These are phyloP conservation scores for Myopa testacea DNA, from an alignment of 2,888 invertebrate species.

Conservation along the genomic window DNA sequence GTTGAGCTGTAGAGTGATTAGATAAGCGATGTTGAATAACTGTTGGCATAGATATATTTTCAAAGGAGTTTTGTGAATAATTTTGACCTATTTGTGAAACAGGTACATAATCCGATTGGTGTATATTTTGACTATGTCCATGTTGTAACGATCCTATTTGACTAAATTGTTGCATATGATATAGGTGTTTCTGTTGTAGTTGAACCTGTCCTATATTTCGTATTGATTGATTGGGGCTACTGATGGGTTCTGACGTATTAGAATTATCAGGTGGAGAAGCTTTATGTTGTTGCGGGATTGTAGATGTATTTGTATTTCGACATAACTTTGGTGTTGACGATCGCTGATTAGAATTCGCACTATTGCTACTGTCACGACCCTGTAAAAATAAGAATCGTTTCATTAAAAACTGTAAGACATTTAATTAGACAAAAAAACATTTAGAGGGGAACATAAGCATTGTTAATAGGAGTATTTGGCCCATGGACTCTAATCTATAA, in stretches of 20 bases:
- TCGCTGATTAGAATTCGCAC: conserved; percentile 60
- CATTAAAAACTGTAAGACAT: neutral
- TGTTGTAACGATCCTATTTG: conserved; percentile 53
- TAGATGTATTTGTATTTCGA: conserved; percentile 56
- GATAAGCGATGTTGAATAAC: conserved; percentile 76
- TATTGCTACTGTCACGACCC: conserved; percentile 56
- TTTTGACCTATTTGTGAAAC: conserved; percentile 72
- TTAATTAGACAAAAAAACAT: too few relatives aligned
- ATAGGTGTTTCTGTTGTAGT: conserved; percentile 64
- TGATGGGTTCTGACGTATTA: conserved; percentile 57
- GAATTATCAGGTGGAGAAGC: conserved; percentile 57
- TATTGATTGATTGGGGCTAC: conserved; percentile 51
- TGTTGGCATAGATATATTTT: conserved; percentile 76
- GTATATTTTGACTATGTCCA: conserved; percentile 67
- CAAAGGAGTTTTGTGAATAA: conserved; percentile 74
- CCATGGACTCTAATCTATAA: too few relatives aligned
- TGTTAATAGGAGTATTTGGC: too few relatives aligned
- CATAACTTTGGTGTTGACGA: conserved; percentile 66
- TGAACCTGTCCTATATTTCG: conserved; percentile 53
- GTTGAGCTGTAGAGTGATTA: conserved; percentile 60
- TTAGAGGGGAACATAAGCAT: too few relatives aligned
- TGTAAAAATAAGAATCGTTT: conserved; percentile 37
- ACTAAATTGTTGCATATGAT: conserved; percentile 56
- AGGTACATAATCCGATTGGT: conserved; percentile 65
- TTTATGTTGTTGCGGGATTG: conserved; percentile 61